phyloP scores from a whole-genome alignment of 2,888 invertebrate genomes.

The Drosophila peninsularis region DNA sequence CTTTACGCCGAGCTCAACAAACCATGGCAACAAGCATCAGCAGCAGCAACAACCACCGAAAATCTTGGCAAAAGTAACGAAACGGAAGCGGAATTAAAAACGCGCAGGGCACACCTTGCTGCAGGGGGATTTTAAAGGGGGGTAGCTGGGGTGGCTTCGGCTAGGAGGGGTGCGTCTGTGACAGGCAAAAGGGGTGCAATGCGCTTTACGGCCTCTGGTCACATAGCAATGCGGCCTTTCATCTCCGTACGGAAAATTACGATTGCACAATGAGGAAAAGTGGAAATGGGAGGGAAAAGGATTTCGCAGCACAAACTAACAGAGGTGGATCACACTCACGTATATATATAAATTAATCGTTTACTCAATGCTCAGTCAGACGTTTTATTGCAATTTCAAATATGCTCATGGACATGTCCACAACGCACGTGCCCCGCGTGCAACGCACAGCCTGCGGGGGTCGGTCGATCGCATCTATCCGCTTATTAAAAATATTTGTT shows the following conservation, averaged over 20 bases:
- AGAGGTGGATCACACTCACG: slow-evolving; percentile 14
- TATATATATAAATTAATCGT: slow-evolving; percentile 68
- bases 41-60: slow-evolving; percentile 60
- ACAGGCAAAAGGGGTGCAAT: slow-evolving; percentile 40
- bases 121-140: slow-evolving; percentile 5
- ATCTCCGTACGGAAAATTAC: slow-evolving; percentile 69
- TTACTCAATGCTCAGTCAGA: slow-evolving; percentile 69
- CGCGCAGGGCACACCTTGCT: slow-evolving; percentile 60
- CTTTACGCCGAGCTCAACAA: background rate
- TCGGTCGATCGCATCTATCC: slow-evolving; percentile 21
- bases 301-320: slow-evolving; percentile 50
- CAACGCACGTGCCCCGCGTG: slow-evolving; percentile 52
- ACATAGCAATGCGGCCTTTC: slow-evolving; percentile 53
- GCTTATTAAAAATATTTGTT: slow-evolving; percentile 76
- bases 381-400: slow-evolving; percentile 77
- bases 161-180: slow-evolving; percentile 38
- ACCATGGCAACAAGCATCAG: slow-evolving; percentile 44
- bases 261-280: slow-evolving; percentile 54
- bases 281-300: slow-evolving; percentile 43
- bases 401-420: slow-evolving; percentile 50
- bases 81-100: slow-evolving; percentile 63
- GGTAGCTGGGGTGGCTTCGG: slow-evolving; percentile 1
- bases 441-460: background rate
- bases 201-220: slow-evolving; percentile 25
- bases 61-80: slow-evolving; percentile 46